Percentiles rank a stretch among this genome's conserved stretches.
phyloP scores from a whole-genome alignment of 2,797 vertebrate genomes.

The Catostomus latipinnis region DNA sequence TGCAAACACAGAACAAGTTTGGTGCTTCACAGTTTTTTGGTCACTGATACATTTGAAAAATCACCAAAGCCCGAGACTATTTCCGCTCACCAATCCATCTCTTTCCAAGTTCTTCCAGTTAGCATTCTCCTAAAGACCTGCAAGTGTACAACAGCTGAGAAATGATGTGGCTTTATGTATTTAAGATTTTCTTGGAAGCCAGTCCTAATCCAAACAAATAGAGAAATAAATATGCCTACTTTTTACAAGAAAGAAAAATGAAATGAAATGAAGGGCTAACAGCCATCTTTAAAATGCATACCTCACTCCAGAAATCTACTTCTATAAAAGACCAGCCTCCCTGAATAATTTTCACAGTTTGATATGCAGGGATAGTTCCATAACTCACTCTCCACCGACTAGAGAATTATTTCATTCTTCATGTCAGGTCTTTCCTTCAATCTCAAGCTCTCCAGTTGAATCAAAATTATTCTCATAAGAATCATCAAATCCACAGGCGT shows the following conservation, averaged over 20 bases:
- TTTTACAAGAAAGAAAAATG: neutral
- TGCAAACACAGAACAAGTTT: neutral
- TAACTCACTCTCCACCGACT: conserved; percentile 29
- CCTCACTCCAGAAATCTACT: conserved; percentile 21
- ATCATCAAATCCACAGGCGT: conserved; percentile 29
- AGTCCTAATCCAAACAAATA: conserved; percentile 4
- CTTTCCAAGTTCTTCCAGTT: neutral
- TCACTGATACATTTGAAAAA: conserved; percentile 15
- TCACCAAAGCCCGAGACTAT: neutral
- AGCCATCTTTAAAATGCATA: conserved; percentile 15
- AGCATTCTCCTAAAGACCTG: neutral
- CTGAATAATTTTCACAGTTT: conserved; percentile 52
- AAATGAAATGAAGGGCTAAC: neutral
- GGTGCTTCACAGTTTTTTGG: neutral
- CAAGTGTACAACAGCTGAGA: neutral
- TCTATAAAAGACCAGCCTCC: conserved; percentile 27
- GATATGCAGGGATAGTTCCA: conserved; percentile 30
- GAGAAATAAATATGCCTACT: neutral
- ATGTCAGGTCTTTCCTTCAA: conserved; percentile 26
- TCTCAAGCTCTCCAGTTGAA: conserved; percentile 10
- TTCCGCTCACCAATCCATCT: neutral
- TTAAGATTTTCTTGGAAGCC: neutral
- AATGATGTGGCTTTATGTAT: conserved; percentile 14
- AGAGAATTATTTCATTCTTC: conserved; percentile 49
- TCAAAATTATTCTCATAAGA: conserved; percentile 34